Base-by-base conservation (phyloP, 2,113 vertebrate genomes). In the Heterotilapia buettikoferi region DNA sequence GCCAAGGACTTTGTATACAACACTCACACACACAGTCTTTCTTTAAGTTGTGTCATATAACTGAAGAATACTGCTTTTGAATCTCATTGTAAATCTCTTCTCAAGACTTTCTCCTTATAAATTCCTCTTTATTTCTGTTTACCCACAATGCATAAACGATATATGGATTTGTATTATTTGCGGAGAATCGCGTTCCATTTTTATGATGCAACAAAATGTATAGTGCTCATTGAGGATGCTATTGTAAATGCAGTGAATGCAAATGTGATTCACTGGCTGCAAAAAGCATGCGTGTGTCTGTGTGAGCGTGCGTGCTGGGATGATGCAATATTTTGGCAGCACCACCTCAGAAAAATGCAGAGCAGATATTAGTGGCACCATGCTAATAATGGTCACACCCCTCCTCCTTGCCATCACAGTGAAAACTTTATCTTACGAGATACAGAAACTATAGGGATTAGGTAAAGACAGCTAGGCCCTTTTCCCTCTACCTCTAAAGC, bases 1-100 rank as follows among this genome's bases (percentile, higher is more conserved):
- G 89, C 89, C 76, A 84, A 89, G 59, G 81, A 92, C 89, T 91
- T 88, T 92, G 91, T 91, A 90, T 92, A 92, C 90, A 93, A 88
- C 80, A 78, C 73, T 50, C 45, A 88, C 85, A 63, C 50, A 59
- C 88, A 84, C 88, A 91, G 86, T 90, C 82, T 89, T 90, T 56
- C 80, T 91, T 92, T 92, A 90, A 94, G 84, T 93, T 89, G 56
- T 82, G 57, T 82, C 82, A 90, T 68, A 89, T 87, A 80, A 78
- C 81, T 71, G 53, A 80, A 86, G 89, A 85, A 85, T 89, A 84
- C 78, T 83, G 50, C 40, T 88, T 91, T 84, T 79, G 11, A 90
- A 88, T 89, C 80, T 54, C 68, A 87, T 90, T 88, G 38, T 59
- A 80, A 92, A 88, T 86, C 43, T 85, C 45, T 82, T 71, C 13